These are phyloP conservation scores for Aplochiton taeniatus DNA, from an alignment of 2,797 vertebrate genomes.

Conservation along the genomic window DNA sequence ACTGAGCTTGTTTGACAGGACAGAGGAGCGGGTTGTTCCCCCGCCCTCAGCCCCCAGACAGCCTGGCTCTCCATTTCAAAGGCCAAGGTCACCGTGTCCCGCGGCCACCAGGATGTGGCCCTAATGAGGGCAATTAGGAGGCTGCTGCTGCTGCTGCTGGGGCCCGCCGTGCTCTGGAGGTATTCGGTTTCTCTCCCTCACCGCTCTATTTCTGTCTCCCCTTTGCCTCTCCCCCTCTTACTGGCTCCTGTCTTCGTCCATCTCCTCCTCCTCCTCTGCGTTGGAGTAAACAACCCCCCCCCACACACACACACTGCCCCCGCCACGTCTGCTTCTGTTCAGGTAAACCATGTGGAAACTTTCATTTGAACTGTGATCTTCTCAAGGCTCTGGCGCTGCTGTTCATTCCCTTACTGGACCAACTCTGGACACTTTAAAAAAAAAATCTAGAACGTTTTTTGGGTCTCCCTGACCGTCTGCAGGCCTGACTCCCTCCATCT, in stretches of 20 bases:
- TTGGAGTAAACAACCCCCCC: too few relatives aligned
- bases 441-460: too few relatives aligned
- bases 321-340: too few relatives aligned
- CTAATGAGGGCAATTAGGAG: slow-evolving; percentile 78
- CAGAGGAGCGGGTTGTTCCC: slow-evolving; percentile 57
- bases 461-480: slow-evolving; percentile 34
- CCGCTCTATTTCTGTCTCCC: not conserved
- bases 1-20: slow-evolving; percentile 26
- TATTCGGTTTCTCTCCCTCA: slow-evolving; percentile 52
- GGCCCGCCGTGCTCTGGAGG: too few relatives aligned
- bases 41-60: slow-evolving; percentile 49
- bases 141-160: slow-evolving; percentile 34
- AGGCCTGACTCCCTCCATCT: slow-evolving; percentile 26
- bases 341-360: too few relatives aligned
- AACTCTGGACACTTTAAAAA: too few relatives aligned
- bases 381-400: too few relatives aligned
- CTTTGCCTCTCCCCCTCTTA: not conserved
- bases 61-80: slow-evolving; percentile 71
- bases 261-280: slow-evolving; percentile 18
- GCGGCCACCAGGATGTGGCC: slow-evolving; percentile 68
- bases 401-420: too few relatives aligned
- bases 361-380: too few relatives aligned
- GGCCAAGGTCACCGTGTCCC: slow-evolving; percentile 70
- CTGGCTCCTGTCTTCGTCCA: not conserved
- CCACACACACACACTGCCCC: too few relatives aligned